Base-by-base conservation (phyloP, 2,797 vertebrate genomes). In the Bovichtus diacanthus region DNA sequence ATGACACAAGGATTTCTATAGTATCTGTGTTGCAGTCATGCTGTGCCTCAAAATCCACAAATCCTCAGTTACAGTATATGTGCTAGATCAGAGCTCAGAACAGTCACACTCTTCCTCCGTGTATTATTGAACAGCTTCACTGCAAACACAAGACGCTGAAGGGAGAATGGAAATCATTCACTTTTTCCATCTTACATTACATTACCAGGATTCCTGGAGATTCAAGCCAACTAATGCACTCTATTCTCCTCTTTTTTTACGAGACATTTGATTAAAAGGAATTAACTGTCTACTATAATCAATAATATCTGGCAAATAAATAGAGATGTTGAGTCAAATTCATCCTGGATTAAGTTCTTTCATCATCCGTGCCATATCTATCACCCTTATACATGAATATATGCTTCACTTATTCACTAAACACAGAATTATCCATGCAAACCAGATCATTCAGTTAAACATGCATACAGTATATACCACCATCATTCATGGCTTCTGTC, bases 401-500 rank as follows among this genome's bases (percentile, higher is more conserved):
- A 15, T 34, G 18, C 9, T 41, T 61, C 66, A 1, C 36, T 43
- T 13, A 6, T 38, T 51, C 19, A 50, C 23, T 46, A 67, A 61
- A 55, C 13, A 29, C 39, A 18, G 7, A 66, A 70, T 75, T 62
- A 66, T 62, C 5, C 8, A 60, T 47, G 47, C 19, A 81, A 84
- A 69, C 21, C 29, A 81, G 25, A 75, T 53, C 2, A 6, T 71
- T 68, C 31, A 56, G 25, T 78, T 63, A 34, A 63, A 62, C 63
- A 68, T 47, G 31, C 62, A 68, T 39, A 63, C 64, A 70, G 53
- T 58, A 55, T 75, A 80, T 67, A 77, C 18, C 59, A 36, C 51
- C 44, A 58, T 31, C 34, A 71, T 77, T 79, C 63, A 73, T 47
- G 74, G 10, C 64, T 80, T 80, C 34, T 59, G 74, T 75, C 44